Conservation (phyloP, 2,113 vertebrate genomes). For the Erinaceus europaeus region DNA sequence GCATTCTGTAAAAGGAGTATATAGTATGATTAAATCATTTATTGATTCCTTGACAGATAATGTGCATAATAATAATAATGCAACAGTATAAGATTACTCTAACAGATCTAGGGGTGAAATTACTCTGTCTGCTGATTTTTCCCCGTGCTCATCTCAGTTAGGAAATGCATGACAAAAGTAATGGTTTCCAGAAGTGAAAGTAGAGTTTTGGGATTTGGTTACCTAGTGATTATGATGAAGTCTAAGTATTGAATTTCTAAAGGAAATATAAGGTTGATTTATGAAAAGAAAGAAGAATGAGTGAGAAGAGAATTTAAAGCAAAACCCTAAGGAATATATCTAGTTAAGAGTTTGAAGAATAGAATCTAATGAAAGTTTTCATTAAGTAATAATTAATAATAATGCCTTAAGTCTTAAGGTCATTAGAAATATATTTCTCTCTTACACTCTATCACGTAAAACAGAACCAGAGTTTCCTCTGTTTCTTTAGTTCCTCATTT, state of each 20-base stretch:
- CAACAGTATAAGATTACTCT: not conserved
- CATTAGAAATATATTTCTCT: not conserved
- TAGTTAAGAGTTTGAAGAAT: not conserved
- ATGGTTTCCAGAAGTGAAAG: slow-evolving; percentile 9
- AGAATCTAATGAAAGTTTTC: not conserved
- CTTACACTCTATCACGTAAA: not conserved
- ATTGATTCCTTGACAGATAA: not conserved
- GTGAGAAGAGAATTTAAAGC: not conserved
- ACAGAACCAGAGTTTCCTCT: not conserved
- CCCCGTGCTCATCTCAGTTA: not conserved
- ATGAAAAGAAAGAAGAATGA: not conserved
- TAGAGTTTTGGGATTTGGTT: not conserved
- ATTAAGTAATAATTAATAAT: not conserved
- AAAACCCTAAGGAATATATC: not conserved
- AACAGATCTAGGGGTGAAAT: not conserved
- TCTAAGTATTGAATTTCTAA: not conserved
- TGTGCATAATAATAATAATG: not conserved
- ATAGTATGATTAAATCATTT: not conserved
- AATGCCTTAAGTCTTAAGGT: not conserved
- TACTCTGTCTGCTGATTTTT: not conserved
- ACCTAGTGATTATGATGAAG: not conserved
- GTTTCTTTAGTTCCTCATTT: not conserved
- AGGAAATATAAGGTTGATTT: not conserved
- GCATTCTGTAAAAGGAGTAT: not conserved
- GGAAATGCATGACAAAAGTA: not conserved